These are phyloP conservation scores for Amazona vittata DNA, from an alignment of 2,113 vertebrate species.

Conservation along the genomic window DNA sequence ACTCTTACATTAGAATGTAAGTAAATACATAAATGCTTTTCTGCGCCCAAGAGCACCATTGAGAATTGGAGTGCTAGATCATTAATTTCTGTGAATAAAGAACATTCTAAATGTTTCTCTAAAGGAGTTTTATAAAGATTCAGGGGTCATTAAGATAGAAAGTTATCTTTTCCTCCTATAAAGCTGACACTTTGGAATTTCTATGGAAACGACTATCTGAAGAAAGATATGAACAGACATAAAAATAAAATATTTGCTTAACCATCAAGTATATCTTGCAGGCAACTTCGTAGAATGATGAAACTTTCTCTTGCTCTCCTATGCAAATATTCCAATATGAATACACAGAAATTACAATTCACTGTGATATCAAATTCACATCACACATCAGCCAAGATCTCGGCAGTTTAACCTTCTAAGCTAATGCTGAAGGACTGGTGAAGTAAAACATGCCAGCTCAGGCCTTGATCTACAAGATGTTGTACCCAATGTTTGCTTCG, in stretches of 20 bases:
- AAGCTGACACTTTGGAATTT: neutral
- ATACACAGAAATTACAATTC: neutral
- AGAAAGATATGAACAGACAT: neutral
- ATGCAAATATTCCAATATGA: neutral
- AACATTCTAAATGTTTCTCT: neutral
- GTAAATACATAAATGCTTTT: constrained; percentile 11
- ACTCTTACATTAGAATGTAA: neutral
- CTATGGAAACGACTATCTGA: neutral
- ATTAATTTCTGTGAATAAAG: constrained; percentile 21
- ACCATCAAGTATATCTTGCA: neutral
- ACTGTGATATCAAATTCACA: neutral
- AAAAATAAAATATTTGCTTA: neutral
- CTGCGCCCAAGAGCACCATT: neutral
- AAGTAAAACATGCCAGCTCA: neutral
- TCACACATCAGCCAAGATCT: neutral
- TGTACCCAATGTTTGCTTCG: neutral
- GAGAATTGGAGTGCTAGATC: neutral
- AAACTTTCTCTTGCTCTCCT: neutral
- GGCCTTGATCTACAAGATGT: too few relatives aligned
- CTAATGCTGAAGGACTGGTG: neutral
- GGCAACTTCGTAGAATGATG: neutral
- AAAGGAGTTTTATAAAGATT: constrained; percentile 2
- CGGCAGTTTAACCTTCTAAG: neutral
- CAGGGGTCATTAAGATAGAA: neutral
- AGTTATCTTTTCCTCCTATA: neutral